Percentiles rank a stretch among this genome's conserved stretches.
Evolutionary conservation across 2,113 vertebrate genomes (phyloP).

Genomic region (Thermophis baileyi): DNA sequence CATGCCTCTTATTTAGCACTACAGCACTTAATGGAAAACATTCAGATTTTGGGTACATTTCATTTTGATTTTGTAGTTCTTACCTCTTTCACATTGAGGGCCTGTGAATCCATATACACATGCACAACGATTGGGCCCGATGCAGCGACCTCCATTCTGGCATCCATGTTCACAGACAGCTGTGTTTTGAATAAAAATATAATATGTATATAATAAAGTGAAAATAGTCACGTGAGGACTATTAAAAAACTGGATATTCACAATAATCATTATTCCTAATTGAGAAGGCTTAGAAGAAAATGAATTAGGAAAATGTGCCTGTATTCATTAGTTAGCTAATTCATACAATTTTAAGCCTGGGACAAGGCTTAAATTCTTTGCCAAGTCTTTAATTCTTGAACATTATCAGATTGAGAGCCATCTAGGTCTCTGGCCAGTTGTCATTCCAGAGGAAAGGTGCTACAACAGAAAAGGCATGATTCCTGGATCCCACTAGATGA

Average conservation of each 20-base stretch:
- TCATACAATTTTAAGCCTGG: not conserved
- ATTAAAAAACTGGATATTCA: not conserved
- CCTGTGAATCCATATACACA: constrained; percentile 79
- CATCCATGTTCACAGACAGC: constrained; percentile 74
- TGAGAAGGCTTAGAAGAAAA: not conserved
- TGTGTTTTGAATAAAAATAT: constrained; percentile 36
- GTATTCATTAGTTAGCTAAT: not conserved
- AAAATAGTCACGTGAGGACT: not conserved
- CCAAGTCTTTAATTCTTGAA: not conserved
- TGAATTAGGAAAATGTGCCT: not conserved
- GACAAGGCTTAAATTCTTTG: not conserved
- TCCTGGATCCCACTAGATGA: not conserved
- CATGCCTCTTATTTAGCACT: not conserved
- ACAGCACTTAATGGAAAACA: not conserved
- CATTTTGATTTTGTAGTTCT: constrained; percentile 12
- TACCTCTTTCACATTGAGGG: constrained; percentile 79
- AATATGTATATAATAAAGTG: not conserved
- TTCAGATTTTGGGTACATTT: not conserved
- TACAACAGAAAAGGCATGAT: not conserved
- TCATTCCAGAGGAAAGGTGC: not conserved
- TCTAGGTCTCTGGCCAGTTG: not conserved
- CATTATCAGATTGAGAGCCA: not conserved
- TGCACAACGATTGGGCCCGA: constrained; percentile 73
- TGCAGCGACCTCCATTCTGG: constrained; percentile 74
- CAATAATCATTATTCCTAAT: not conserved